Conservation (phyloP, 2,888 invertebrate genomes). For the Cataglyphis livida region DNA sequence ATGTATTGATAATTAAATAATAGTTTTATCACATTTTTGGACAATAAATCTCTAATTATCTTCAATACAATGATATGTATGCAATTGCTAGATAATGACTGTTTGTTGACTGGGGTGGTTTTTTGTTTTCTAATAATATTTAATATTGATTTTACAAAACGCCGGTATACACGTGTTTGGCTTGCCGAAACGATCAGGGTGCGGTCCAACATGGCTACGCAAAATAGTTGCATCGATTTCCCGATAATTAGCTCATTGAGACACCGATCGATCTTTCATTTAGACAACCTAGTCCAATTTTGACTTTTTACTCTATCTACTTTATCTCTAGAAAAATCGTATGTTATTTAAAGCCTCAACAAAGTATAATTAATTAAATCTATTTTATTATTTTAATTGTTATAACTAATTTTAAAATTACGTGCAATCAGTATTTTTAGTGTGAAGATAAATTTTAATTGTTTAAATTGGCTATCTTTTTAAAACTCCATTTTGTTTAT, state of each 20-base stretch:
- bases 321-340: not conserved
- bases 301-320: not conserved
- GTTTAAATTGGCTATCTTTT: not conserved
- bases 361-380: not conserved
- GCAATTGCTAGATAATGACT: not conserved
- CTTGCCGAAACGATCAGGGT: constrained; percentile 77
- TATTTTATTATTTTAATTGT: not conserved
- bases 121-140: not conserved
- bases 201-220: constrained; percentile 84
- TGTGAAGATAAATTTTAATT: not conserved
- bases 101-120: not conserved
- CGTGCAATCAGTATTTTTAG: not conserved
- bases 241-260: constrained; percentile 69
- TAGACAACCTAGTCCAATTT: constrained; percentile 7
- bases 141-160: not conserved
- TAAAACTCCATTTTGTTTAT: not conserved
- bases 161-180: constrained; percentile 65
- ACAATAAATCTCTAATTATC: not conserved
- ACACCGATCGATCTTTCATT: constrained; percentile 52
- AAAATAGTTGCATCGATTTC: constrained; percentile 75
- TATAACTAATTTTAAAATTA: not conserved
- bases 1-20: not conserved
- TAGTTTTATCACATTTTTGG: constrained; percentile 1
- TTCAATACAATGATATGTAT: not conserved
- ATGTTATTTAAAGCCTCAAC: not conserved